These are phyloP conservation scores for Brenthis ino DNA, from an alignment of 2,888 invertebrate species.

Conservation along the genomic window DNA sequence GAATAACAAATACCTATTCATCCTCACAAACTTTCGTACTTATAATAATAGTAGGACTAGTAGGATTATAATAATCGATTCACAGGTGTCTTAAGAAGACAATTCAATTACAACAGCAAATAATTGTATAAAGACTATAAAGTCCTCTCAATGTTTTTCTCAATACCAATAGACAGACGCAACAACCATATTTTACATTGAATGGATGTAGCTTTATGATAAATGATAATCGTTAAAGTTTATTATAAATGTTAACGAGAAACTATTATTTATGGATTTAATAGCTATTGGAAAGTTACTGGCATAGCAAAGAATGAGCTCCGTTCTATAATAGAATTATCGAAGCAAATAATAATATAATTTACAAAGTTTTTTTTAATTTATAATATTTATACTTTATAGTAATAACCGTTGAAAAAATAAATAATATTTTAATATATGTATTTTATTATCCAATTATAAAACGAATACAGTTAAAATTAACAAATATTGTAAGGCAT, in stretches of 20 bases:
- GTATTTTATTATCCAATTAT: too few species aligned
- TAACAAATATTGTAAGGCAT: too few species aligned
- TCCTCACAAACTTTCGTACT: too few species aligned
- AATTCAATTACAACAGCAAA: background rate
- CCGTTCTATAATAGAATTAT: too few species aligned
- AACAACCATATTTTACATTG: conserved; percentile 12
- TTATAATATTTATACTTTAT: too few species aligned
- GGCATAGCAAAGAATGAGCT: background rate
- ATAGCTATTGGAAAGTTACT: background rate
- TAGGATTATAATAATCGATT: background rate
- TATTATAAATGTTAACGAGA: conserved; percentile 12
- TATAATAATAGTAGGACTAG: too few species aligned
- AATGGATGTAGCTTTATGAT: conserved; percentile 19
- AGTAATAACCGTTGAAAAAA: too few species aligned
- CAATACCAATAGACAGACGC: background rate
- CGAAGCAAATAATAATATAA: too few species aligned
- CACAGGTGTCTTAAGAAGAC: background rate
- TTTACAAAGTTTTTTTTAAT: too few species aligned
- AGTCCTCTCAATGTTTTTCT: background rate
- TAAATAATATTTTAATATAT: too few species aligned
- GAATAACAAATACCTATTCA: too few species aligned
- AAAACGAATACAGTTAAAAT: too few species aligned
- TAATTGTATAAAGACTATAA: background rate
- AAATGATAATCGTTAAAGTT: conserved; percentile 21
- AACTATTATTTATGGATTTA: background rate